Evolutionary conservation across 2,888 invertebrate species (phyloP).

Genomic region (Papilio protenor): DNA sequence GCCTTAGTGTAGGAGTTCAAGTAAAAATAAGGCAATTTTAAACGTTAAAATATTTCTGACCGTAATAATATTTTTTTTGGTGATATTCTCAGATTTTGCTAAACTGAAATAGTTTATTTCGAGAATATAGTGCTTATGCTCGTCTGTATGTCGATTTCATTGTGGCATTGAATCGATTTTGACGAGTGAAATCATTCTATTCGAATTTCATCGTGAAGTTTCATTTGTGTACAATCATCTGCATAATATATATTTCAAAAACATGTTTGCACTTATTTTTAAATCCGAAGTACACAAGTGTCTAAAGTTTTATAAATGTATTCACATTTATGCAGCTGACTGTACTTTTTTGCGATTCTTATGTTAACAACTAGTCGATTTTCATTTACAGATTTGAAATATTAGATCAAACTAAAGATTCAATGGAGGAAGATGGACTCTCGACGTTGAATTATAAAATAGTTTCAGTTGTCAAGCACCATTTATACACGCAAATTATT

Average conservation of each 20-base stretch:
- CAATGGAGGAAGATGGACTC: slow-evolving; percentile 93
- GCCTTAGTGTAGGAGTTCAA: background rate
- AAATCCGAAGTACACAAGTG: too few relatives aligned
- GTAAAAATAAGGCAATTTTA: background rate
- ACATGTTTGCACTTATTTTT: too few relatives aligned
- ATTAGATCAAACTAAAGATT: slow-evolving; percentile 92
- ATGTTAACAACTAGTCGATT: background rate
- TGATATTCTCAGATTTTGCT: too few relatives aligned
- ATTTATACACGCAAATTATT: slow-evolving; percentile 92
- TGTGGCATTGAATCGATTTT: too few relatives aligned
- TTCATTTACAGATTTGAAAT: slow-evolving; percentile 89
- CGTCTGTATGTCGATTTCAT: too few relatives aligned
- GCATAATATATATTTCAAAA: too few relatives aligned
- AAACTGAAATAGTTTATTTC: too few relatives aligned
- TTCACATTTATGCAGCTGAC: too few relatives aligned
- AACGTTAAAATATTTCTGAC: background rate
- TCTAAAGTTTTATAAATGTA: too few relatives aligned
- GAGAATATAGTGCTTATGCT: too few relatives aligned
- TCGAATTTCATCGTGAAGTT: background rate
- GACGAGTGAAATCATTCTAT: background rate
- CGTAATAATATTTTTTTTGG: background rate
- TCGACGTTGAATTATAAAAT: slow-evolving; percentile 92
- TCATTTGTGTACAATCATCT: background rate
- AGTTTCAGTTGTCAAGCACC: slow-evolving; percentile 86
- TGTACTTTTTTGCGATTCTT: background rate